A percentile compares a stretch with the other conserved stretches of the same genome.
These are phyloP conservation scores for Oreochromis aureus DNA, from an alignment of 2,113 vertebrate genomes.

Conservation along the genomic window DNA sequence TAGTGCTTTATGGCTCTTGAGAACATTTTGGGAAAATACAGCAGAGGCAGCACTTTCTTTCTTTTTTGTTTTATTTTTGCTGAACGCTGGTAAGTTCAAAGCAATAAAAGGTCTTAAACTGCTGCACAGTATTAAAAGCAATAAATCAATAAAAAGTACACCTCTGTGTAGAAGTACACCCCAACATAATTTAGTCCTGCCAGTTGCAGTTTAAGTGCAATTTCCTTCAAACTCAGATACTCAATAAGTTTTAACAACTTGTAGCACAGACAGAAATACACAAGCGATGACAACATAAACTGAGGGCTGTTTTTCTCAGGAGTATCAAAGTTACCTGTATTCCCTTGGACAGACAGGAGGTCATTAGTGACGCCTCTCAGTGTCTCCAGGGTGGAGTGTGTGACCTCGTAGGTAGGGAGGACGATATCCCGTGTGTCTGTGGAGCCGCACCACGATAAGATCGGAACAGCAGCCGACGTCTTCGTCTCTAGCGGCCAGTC, in stretches of 20 bases:
- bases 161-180: neutral
- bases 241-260: neutral
- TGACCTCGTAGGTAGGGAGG: slow-evolving; percentile 90
- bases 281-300: rapidly evolving
- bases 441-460: slow-evolving; percentile 94
- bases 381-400: slow-evolving; percentile 88
- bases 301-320: rapidly evolving
- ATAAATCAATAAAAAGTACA: neutral
- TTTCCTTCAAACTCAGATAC: neutral
- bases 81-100: neutral
- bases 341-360: slow-evolving; percentile 89
- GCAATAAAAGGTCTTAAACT: neutral
- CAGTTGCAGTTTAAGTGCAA: neutral
- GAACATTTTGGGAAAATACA: neutral
- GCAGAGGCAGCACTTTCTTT: neutral
- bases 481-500: slow-evolving; percentile 89
- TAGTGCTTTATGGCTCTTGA: neutral
- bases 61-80: neutral
- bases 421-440: slow-evolving; percentile 82
- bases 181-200: neutral
- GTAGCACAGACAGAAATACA: neutral
- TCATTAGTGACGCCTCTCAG: slow-evolving; percentile 89
- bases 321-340: slow-evolving; percentile 77
- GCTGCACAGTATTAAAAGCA: neutral
- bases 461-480: slow-evolving; percentile 72